Percentiles rank a stretch among this genome's conserved stretches.
Conservation (phyloP, 2,113 vertebrate species). For the Seriola aureovittata region DNA sequence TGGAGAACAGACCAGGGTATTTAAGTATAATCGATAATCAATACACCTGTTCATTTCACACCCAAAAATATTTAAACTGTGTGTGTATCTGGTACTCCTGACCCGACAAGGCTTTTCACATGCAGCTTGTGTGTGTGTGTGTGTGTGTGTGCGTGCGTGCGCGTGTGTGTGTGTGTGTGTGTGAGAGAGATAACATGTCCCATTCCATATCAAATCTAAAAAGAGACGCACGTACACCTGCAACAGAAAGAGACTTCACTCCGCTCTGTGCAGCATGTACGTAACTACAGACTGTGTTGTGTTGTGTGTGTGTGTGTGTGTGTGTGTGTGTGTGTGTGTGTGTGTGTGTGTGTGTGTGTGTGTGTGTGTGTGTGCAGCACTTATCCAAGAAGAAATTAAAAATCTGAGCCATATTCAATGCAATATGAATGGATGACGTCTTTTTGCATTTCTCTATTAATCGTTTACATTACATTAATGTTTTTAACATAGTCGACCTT, state of each 20-base stretch:
- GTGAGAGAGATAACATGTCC: not conserved
- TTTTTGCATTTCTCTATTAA: constrained; percentile 77
- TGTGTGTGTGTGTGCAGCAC: constrained; percentile 65
- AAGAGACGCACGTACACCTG: not conserved
- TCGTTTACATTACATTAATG: constrained; percentile 87
- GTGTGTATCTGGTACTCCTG: constrained; percentile 37
- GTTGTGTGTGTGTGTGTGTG: constrained; percentile 54
- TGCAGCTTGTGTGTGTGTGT: constrained; percentile 11
- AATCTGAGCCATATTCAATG: constrained; percentile 86
- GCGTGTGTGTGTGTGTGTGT: constrained; percentile 2
- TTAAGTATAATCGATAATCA: not conserved
- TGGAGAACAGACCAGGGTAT: not conserved
- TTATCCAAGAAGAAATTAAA: constrained; percentile 58
- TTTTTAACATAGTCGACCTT: constrained; percentile 71
- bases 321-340: constrained; percentile 52
- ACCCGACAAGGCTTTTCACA: constrained; percentile 13
- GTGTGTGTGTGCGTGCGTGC: constrained; percentile 14
- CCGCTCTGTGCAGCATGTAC: constrained; percentile 16
- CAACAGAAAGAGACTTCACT: not conserved
- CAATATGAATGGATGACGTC: constrained; percentile 83
- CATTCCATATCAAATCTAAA: constrained; percentile 52
- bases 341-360: constrained; percentile 26
- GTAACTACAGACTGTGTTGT: constrained; percentile 16
- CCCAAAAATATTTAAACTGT: not conserved
- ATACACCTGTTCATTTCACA: not conserved